A percentile compares a stretch with the other conserved stretches of the same genome.
These are phyloP conservation scores for Ophiodon elongatus DNA, from an alignment of 2,113 vertebrate species.

Conservation along the genomic window DNA sequence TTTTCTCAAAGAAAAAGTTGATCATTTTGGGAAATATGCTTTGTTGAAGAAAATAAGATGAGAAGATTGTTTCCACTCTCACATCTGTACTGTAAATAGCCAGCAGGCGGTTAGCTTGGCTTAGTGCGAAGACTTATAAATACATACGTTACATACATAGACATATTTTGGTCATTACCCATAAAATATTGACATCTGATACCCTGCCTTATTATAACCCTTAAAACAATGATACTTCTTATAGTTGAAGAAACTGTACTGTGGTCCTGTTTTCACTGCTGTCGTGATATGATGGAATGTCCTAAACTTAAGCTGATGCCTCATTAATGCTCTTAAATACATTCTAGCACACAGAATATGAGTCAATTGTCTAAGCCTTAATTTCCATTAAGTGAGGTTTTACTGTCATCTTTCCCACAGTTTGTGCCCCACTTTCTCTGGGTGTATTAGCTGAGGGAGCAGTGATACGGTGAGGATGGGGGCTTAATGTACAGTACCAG, in stretches of 20 bases:
- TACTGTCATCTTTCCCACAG: constrained; percentile 43
- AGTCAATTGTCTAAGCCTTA: constrained; percentile 46
- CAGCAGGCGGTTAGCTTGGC: not conserved
- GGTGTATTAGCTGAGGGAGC: constrained; percentile 44
- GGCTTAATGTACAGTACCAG: constrained; percentile 52
- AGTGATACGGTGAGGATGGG: constrained; percentile 31
- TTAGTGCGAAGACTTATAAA: not conserved
- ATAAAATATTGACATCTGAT: not conserved
- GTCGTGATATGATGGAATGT: constrained; percentile 61
- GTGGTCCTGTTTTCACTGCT: not conserved
- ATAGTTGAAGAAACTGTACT: not conserved
- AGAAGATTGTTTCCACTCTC: not conserved
- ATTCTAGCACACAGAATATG: constrained; percentile 51
- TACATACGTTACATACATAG: not conserved
- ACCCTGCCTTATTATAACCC: not conserved
- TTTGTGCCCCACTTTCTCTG: constrained; percentile 65
- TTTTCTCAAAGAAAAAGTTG: not conserved
- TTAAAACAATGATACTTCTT: not conserved
- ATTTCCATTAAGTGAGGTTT: constrained; percentile 59
- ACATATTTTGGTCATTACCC: not conserved
- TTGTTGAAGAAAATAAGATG: not conserved
- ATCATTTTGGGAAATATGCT: not conserved
- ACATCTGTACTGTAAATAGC: not conserved
- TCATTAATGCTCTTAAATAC: constrained; percentile 61
- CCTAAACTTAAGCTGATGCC: constrained; percentile 31